Evolutionary conservation across 2,797 vertebrate species (phyloP), one percentile per base, ranked within the genome.

Genomic region (Australoheros facetus): DNA sequence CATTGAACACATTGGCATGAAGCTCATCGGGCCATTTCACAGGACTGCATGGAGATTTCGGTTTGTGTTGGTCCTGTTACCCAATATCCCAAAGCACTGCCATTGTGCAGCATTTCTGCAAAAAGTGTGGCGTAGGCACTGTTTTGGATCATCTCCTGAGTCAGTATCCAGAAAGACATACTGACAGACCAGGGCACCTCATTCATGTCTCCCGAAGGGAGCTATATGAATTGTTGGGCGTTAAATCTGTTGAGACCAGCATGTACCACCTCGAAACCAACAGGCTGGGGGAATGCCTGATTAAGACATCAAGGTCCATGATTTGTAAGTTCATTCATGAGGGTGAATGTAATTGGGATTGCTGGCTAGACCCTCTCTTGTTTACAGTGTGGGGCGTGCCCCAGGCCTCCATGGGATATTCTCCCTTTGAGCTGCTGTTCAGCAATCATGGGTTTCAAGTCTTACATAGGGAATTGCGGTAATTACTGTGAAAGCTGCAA

Each of bases 11-110:
- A 59, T 7, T 59, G 32, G 32, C 57, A 59, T 37, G 57, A 2
- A 59, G 10, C 57, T 34, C 19, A 59, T 21, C 7, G 17, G n/a
- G 19, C 11, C 32, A 21, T 37, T 59, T 37, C 19, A 59, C 32
- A 0, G 0, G 30, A 59, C 5, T 59, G 30, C 30, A 59, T 1
- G 0, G 0, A 0, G 58, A 0, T 21, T 37, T 21, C 2, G 5
- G 19, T 37, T 37, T 59, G 10, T 59, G 11, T 59, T 59, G 37
- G 32, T 4, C 6, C 19, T 60, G 58, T 32, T 37, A 60, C 37
- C 32, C 10, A 13, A 60, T 37, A 60, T 32, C 3, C 0, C 0
- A 10, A 60, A 37, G 19, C 11, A 59, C 32, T 37, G 19, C 30
- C 19, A 21, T 19, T 37, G 19, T 6, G 0, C 12, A 60, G 11